A percentile compares a stretch with the other conserved stretches of the same genome.
Evolutionary conservation across 1,140 invertebrate genomes (phyloP).

Genomic region (Drosophila mayri): DNA sequence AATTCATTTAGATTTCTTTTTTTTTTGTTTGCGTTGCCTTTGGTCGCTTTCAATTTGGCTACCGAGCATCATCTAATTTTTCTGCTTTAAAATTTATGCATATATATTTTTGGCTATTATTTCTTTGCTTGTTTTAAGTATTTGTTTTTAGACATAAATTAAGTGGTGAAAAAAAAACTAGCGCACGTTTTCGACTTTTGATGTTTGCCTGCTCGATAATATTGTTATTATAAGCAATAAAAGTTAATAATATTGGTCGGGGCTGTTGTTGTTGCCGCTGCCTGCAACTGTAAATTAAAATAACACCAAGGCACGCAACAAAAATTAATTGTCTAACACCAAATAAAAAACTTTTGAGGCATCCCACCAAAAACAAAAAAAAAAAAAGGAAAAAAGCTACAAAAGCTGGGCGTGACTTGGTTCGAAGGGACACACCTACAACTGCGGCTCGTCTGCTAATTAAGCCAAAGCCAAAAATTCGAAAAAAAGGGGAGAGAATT

Average conservation of each 20-base stretch:
- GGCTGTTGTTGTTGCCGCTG: constrained; percentile 24
- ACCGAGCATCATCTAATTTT: constrained; percentile 45
- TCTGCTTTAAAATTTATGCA: constrained; percentile 47
- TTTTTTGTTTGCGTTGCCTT: background rate
- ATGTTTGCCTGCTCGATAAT: constrained; percentile 58
- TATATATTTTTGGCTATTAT: constrained; percentile 29
- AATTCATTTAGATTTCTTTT: constrained; percentile 33
- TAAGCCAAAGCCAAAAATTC: constrained; percentile 39
- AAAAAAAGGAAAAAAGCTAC: constrained; percentile 5
- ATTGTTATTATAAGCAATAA: constrained; percentile 61
- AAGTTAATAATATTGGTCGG: constrained; percentile 55
- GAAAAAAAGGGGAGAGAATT: constrained; percentile 34
- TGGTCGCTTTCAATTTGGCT: constrained; percentile 28
- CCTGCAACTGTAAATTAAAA: constrained; percentile 81
- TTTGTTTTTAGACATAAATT: constrained; percentile 67
- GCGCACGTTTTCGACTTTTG: constrained; percentile 44
- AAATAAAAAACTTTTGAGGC: constrained; percentile 78
- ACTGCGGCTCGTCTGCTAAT: constrained; percentile 72
- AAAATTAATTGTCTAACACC: constrained; percentile 85
- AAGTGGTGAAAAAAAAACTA: constrained; percentile 17
- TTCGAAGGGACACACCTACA: constrained; percentile 66
- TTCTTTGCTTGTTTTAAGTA: constrained; percentile 31
- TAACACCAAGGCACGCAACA: constrained; percentile 80
- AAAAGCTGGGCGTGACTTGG: constrained; percentile 64
- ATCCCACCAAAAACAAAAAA: constrained; percentile 9